Evolutionary conservation across 2,888 invertebrate genomes (phyloP), one percentile per base, ranked within the genome.

Genomic region (Mesodorylaimus sp.): DNA sequence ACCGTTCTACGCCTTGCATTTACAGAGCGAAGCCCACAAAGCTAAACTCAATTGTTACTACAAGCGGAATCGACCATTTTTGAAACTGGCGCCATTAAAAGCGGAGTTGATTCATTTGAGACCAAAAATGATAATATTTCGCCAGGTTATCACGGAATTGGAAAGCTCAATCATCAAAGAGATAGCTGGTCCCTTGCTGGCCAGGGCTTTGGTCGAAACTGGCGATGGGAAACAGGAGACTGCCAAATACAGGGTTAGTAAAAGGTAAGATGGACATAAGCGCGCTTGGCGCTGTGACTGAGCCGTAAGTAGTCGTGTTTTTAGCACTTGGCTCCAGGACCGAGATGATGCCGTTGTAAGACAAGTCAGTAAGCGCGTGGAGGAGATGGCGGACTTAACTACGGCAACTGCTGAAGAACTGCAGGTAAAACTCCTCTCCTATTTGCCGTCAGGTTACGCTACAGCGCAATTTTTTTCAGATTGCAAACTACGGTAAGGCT

Each of bases 401-500:
- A 55, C 67, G 55, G 57, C 56, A 5, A 66, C 66, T 29, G 68
- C 67, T 10, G 68, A 68, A 56, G 66, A 67, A 48, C 57, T 69
- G 39, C 68, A 66, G 59, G 65, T 66, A 51, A 42, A 36, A 23
- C 21, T 21, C 3, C 44, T n/a, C 42, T 58, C 7, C 39, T 5
- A 3, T n/a, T 5, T 19, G 39, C 39, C n/a, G 19, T 5, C 38
- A 5, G 3, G n/a, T n/a, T n/a, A n/a, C n/a, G n/a, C n/a, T n/a
- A n/a, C n/a, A n/a, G n/a, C n/a, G n/a, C n/a, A n/a, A n/a, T n/a
- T n/a, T n/a, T n/a, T n/a, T 60, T 5, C 59, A 71, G 68, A 88
- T 93, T 45, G 91, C 88, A 53, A 93, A 93, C 73, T 93, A 93
- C 68, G 93, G n/a, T n/a, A n/a, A n/a, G n/a, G n/a, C n/a, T n/a